A percentile compares a stretch with the other conserved stretches of the same genome.
Conservation (phyloP, 1,140 invertebrate genomes). For the Choristoneura fumiferana region DNA sequence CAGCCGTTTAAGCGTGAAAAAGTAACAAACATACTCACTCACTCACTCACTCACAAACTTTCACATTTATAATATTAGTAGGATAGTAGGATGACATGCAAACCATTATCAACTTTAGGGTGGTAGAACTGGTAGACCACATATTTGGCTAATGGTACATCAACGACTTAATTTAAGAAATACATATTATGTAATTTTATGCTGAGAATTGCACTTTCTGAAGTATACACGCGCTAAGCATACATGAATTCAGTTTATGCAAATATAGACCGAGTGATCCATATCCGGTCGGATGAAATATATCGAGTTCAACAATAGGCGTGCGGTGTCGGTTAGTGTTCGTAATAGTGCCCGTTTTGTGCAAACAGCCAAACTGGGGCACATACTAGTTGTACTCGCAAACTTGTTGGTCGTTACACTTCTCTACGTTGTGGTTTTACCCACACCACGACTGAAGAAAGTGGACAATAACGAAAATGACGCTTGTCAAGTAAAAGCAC, state of each 20-base stretch:
- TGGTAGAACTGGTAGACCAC: no score
- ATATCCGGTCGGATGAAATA: constrained; percentile 9
- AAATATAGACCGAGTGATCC: not conserved
- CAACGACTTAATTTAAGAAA: no score
- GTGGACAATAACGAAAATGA: constrained; percentile 1
- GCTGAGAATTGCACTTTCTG: not conserved
- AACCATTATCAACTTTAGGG: no score
- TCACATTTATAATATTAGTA: no score
- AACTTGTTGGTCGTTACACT: constrained; percentile 11
- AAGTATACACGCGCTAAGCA: not conserved
- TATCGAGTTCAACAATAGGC: constrained; percentile 15
- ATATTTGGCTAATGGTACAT: no score
- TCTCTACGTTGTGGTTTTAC: not conserved
- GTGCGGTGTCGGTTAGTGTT: constrained; percentile 27
- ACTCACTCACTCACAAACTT: no score
- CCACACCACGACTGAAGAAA: not conserved
- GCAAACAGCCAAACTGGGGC: constrained; percentile 48
- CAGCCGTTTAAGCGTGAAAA: no score
- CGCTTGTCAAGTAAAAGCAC: not conserved
- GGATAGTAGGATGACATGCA: no score
- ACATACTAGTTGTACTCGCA: constrained; percentile 16
- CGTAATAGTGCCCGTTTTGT: constrained; percentile 46
- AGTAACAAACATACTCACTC: no score
- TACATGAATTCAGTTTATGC: constrained; percentile 7
- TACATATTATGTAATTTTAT: no score